Evolutionary conservation across 2,888 invertebrate species (phyloP), one percentile per base, ranked within the genome.

Genomic region (Tetragonula carbonaria): DNA sequence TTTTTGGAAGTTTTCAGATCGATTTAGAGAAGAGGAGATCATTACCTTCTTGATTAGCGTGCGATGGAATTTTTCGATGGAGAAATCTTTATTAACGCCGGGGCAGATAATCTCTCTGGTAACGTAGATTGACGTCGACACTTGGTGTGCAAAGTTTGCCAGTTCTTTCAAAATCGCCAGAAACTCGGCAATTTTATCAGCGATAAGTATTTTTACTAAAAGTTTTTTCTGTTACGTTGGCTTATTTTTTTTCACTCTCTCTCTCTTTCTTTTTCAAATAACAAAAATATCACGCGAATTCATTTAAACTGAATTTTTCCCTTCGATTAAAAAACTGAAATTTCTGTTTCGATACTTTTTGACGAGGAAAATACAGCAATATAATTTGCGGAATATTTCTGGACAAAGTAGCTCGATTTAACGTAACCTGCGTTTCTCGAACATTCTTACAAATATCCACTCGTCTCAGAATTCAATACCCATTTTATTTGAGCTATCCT

Each of bases 131-230:
- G 21, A 51, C 14, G 28, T 33, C 21, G 51, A 28, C 62, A 28
- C 38, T 38, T 38, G 8, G 11, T 3, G n/a, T 4, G 62, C 28
- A 21, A 63, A 65, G 28, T 74, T 65, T 53, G 38, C 53, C n/a
- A 59, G 18, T 33, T 74, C 51, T 33, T 38, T 65, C 63, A n/a
- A 53, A 74, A 63, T 21, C 23, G 23, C 28, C 50, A 21, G 51
- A 73, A 3, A 16, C 18, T 21, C 8, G 23, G 18, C 28, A 57
- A 53, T 62, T 73, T 62, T 63, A 63, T 53, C 51, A 63, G 11
- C 2, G 51, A 50, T 51, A 72, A 63, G 51, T n/a, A 74, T 53
- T 65, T 74, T 53, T 65, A 51, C 16, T 63, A 14, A 38, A 38
- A 2, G 18, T 21, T 21, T 28, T 28, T 28, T 28, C 2, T 33